Conservation (phyloP, 2,888 invertebrate genomes). For the Megaustenia siamemsis region DNA sequence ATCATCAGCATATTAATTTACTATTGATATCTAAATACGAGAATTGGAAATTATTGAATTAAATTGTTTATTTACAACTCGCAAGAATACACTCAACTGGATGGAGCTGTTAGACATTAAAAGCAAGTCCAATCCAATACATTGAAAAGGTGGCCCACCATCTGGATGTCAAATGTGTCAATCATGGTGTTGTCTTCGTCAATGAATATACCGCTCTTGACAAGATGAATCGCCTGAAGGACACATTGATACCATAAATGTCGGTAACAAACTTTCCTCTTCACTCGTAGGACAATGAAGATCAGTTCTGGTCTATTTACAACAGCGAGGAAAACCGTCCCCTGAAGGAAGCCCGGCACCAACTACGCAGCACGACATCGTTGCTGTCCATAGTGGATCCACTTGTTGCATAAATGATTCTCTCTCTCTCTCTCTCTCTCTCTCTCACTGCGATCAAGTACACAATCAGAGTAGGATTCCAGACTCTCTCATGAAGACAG, state of each 20-base stretch:
- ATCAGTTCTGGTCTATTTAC: constrained; percentile 55
- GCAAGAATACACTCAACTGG: constrained; percentile 61
- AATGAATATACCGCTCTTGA: constrained; percentile 55
- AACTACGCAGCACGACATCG: constrained; percentile 57
- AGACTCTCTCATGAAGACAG: too few species aligned
- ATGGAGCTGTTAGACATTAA: constrained; percentile 57
- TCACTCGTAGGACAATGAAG: constrained; percentile 55
- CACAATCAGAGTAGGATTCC: too few species aligned
- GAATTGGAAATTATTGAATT: too few species aligned
- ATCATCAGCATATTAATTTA: too few species aligned
- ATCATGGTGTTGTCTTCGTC: constrained; percentile 61
- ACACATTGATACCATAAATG: constrained; percentile 59
- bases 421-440: too few species aligned
- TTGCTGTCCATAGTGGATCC: constrained; percentile 59
- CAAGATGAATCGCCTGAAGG: constrained; percentile 58
- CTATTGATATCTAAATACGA: too few species aligned
- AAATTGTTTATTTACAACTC: too few species aligned
- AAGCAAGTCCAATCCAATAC: constrained; percentile 58
- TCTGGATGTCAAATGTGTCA: constrained; percentile 55
- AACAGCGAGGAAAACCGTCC: constrained; percentile 51
- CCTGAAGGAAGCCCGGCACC: constrained; percentile 51
- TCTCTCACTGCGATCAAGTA: too few species aligned
- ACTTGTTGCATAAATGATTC: constrained; percentile 53
- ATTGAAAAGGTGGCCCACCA: constrained; percentile 57
- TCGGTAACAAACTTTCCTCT: constrained; percentile 56